Evolutionary conservation across 2,797 vertebrate species (phyloP), one percentile per base, ranked within the genome.

Genomic region (Echiichthys vipera): DNA sequence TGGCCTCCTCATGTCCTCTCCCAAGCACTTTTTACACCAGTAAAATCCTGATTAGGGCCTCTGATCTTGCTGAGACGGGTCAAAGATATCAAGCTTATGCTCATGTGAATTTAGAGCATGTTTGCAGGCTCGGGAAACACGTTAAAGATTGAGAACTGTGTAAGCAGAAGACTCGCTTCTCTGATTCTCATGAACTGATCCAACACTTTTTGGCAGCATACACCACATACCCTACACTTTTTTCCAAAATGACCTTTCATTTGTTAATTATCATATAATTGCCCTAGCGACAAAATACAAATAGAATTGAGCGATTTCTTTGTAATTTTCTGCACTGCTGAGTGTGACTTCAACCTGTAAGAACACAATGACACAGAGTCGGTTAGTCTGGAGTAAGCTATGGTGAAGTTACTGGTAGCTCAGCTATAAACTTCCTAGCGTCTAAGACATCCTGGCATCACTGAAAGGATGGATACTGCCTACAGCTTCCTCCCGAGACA

Each of bases 221-320:
- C 57, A 22, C 62, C 58, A 53, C 47, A 63, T 53, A 68, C 53
- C 18, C 51, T 57, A 43, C 65, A 78, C 59, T 67, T 71, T 63
- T n/a, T 40, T 84, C 51, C 61, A 58, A 83, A 81, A 72, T 61
- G 67, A 87, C 86, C 86, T 89, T 83, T 84, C 57, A 77, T 80
- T 74, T 78, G 71, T 61, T 88, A 89, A 91, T 89, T 67, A 85
- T 81, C 75, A 49, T 58, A 54, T 87, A 89, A 90, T 84, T 87
- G 86, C 84, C 67, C 76, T 78, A 85, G 76, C 59, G 7, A 64
- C 75, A 78, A 69, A 83, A 84, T 87, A 77, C 78, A 78, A 89
- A 88, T 71, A 82, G 82, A 86, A 88, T 20, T 5, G 43, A 84
- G 78, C 78, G 76, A 90, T 91, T 91, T 85, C 86, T 65, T 78